Evolutionary conservation across 2,113 vertebrate species (phyloP), one percentile per base, ranked within the genome.

Genomic region (Ptychochromis oligacanthus): DNA sequence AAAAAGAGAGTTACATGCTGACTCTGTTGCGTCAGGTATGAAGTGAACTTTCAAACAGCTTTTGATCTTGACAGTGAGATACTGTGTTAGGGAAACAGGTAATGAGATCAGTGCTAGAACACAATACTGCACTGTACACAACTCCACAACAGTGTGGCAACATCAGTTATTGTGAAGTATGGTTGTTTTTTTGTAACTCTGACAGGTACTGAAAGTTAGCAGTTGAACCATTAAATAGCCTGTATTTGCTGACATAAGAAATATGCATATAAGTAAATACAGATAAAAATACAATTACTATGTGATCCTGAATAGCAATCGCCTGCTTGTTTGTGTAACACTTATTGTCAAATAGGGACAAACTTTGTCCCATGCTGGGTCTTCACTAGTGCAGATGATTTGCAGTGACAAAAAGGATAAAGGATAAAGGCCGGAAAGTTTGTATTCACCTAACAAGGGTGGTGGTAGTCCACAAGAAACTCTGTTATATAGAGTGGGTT

Each of bases 41-140:
- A 87, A 79, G 64, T 64, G 43, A 34, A 80, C 49, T 87, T 81
- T 88, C 84, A 89, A 91, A 90, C 84, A 81, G 65, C 85, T 64
- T 92, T 90, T 91, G 91, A 93, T 93, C 89, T 88, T 77, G 43
- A 87, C 70, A 82, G 75, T 86, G 58, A 72, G 46, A 14, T 61
- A 83, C 36, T 34, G 49, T 70, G 22, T 64, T 86, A 54, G 75
- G 56, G 58, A 75, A 78, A 65, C 12, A 38, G 56, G 77, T 87
- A 88, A 91, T 88, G 34, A 89, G 76, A 88, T 85, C 60, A 83
- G 36, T 40, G 74, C 74, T 80, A 28, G 24, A 46, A 80, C 77
- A 81, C 92, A 93, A 83, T 86, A 77, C 49, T 24, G 17, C 57
- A 82, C 49, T 80, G 79, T 77, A 56, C 59, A 84, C 77, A 84